Base-by-base conservation (phyloP, 2,888 invertebrate genomes). In the Venustoraphidia nigricollis region DNA sequence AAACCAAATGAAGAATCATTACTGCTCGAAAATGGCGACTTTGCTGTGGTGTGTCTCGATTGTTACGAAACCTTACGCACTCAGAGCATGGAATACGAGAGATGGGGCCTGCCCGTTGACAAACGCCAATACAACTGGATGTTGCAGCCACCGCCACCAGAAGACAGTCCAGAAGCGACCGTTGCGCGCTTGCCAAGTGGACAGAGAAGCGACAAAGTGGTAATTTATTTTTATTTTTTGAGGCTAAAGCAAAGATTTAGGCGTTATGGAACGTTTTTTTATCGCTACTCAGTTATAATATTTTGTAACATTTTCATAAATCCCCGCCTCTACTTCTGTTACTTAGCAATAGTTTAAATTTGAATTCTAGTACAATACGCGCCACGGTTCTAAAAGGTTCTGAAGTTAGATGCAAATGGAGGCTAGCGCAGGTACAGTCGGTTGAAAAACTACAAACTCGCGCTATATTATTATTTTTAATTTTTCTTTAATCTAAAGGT, bases 41-140 rank as follows among this genome's bases (percentile, higher is more conserved):
- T 83, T 62, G 87, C 91, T 45, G 90, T 91, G 48, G 90, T 91
- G 51, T 93, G 92, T 69, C 74, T 92, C 64, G 92, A 92, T 65
- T 93, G 92, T 70, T 92, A 90, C 66, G 91, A 92, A 69, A 88
- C 89, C 46, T 74, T 93, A 61, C 78, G 89, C 72, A 88, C 88
- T 60, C 92, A 92, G 67, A 88, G 89, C 62, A 77, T 84, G 52
- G 90, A 91, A 67, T 90, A 90, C 70, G 87, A 86, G 70, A 73
- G 89, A 58, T 88, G 90, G 76, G 91, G 91, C 55, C 77, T 92
- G 59, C 92, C 92, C 9, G 76, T 89, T 44, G 90, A 91, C 58
- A 89, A 90, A 71, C 73, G 92, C 56, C 89, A 89, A 66, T 92
- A 92, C 70, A 92, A 91, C 72, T 92, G 92, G 91, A 85, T 91